Base-by-base conservation (phyloP, 2,113 vertebrate genomes). In the Anser cygnoides region DNA sequence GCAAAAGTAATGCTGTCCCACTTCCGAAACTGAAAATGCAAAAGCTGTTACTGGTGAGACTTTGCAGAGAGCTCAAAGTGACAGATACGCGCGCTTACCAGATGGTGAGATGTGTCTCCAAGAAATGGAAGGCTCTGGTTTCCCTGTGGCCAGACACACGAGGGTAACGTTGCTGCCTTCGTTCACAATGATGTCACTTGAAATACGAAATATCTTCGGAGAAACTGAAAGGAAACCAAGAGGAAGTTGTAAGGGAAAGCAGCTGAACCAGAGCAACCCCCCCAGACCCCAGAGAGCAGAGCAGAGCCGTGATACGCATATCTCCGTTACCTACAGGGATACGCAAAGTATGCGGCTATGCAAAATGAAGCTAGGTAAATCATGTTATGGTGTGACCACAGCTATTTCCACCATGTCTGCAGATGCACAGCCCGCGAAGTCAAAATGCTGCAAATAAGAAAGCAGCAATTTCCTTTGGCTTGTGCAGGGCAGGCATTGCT, bases 51-150 rank as follows among this genome's bases (percentile, higher is more conserved):
- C 14, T 2, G 16, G 39, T 3, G 28, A 17, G 7, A 8, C 1
- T 8, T 15, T 4, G 59, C 31, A 6, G 37, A 3, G 10, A 33
- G 44, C 35, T 19, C 11, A 9, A 2, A 54, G 37, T 3, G 28
- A 12, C 4, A 13, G 28, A 8, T 1, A 33, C 8, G 25, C 22
- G 61, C 9, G 87, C 98, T 98, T 97, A 99, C 99, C 99, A 70
- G 98, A 99, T 39, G 99, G 99, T 89, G 99, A 99, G 98, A 99
- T 99, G 95, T 99, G 99, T 97, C 99, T 98, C 99, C 99, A 99
- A 87, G 99, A 99, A 94, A 99, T 99, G 94, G 98, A 98, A 44
- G 99, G 99, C 95, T 99, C 99, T 18, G 99, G 99, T 92, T 99
- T 99, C 73, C 99, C 99, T 26, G 98, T 99, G 97, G 99, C 99